Percentiles rank a stretch among this genome's conserved stretches.
Conservation (phyloP, 2,113 vertebrate genomes). For the Pseudorectes ferrugineus region DNA sequence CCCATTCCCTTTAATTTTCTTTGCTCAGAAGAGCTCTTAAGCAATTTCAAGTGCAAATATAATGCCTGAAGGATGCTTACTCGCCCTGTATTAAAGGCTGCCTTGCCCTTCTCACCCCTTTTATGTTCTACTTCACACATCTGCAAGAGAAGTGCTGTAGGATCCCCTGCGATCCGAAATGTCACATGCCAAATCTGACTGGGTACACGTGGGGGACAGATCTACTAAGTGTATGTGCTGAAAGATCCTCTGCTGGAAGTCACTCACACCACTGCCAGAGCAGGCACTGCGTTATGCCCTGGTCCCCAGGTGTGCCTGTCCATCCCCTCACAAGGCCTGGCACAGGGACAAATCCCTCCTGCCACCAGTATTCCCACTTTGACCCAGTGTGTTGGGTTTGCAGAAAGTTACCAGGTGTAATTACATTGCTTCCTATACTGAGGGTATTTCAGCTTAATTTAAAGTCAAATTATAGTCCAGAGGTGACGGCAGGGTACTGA, state of each 20-base stretch:
- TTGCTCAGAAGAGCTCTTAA: not conserved
- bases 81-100: not conserved
- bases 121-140: not conserved
- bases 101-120: not conserved
- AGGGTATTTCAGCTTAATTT: not conserved
- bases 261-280: not conserved
- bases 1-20: not conserved
- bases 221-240: not conserved
- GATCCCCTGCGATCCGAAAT: not conserved
- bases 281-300: not conserved
- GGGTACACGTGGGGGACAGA: not conserved
- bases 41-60: not conserved
- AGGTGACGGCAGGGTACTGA: not conserved
- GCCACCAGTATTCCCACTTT: not conserved
- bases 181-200: not conserved
- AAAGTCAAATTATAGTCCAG: not conserved
- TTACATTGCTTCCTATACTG: not conserved
- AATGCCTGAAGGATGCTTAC: not conserved
- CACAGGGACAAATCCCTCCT: not conserved
- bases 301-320: not conserved
- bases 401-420: not conserved
- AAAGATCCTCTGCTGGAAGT: not conserved
- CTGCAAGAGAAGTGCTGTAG: not conserved
- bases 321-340: not conserved
- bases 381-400: not conserved